phyloP scores from a whole-genome alignment of 2,113 vertebrate genomes.

The Litocranius walleri region DNA sequence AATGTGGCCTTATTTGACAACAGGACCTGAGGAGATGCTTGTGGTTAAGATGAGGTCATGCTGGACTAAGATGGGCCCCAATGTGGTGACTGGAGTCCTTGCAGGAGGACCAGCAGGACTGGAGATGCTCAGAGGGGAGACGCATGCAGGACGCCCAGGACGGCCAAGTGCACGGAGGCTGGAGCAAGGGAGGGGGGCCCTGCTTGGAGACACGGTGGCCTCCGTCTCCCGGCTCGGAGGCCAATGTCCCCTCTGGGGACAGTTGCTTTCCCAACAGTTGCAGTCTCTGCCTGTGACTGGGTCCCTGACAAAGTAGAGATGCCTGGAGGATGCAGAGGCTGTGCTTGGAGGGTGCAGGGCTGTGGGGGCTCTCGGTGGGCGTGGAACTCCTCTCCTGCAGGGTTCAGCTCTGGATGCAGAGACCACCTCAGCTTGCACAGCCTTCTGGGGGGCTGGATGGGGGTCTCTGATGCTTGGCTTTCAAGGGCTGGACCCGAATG shows the following conservation, averaged over 20 bases:
- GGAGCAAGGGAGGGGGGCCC: background rate
- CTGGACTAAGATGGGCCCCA: background rate
- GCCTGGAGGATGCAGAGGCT: background rate
- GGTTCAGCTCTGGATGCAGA: background rate
- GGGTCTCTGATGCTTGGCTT: background rate
- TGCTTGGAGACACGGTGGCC: background rate
- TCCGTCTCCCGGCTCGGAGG: no score
- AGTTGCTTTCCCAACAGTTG: no score
- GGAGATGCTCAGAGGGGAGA: background rate
- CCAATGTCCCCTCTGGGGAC: background rate
- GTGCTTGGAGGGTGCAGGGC: background rate
- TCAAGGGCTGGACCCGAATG: background rate
- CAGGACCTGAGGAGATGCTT: background rate
- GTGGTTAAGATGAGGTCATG: background rate
- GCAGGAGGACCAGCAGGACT: background rate
- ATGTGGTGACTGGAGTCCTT: background rate
- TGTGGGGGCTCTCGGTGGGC: rapidly evolving
- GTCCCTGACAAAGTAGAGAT: background rate
- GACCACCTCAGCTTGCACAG: background rate
- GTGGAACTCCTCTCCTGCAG: background rate
- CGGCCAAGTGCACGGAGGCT: rapidly evolving
- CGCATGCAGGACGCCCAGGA: background rate
- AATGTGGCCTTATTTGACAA: background rate
- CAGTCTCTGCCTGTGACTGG: no score
- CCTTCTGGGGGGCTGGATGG: background rate